phyloP scores from a whole-genome alignment of 2,888 invertebrate species.

The Dugesia japonica region DNA sequence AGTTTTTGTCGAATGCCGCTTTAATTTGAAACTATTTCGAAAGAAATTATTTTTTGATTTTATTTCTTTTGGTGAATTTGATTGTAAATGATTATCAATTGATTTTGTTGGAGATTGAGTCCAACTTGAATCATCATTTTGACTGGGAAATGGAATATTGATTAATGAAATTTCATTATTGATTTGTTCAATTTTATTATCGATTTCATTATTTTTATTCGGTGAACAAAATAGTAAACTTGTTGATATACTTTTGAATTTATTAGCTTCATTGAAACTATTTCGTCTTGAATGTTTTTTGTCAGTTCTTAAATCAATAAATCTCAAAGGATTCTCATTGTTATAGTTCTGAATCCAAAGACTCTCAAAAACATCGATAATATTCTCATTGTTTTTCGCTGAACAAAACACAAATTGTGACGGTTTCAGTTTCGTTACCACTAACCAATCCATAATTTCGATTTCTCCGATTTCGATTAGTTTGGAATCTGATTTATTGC shows the following conservation, averaged over 20 bases:
- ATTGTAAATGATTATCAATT: not conserved
- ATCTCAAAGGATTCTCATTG: not conserved
- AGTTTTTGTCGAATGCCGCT: not conserved
- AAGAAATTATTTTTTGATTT: not conserved
- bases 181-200: too few species aligned
- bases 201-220: not conserved
- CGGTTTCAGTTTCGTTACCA: not conserved
- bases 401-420: constrained; percentile 8
- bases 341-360: constrained; percentile 22
- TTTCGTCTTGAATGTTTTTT: not conserved
- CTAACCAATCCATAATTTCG: constrained; percentile 24
- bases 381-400: constrained; percentile 22
- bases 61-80: not conserved
- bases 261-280: not conserved
- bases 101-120: not conserved
- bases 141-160: not conserved
- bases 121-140: not conserved
- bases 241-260: not conserved
- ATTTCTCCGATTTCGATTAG: not conserved
- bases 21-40: constrained; percentile 4
- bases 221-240: not conserved
- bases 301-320: not conserved
- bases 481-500: constrained; percentile 23
- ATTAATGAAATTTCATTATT: not conserved
- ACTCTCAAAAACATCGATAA: not conserved